phyloP scores from a whole-genome alignment of 2,113 vertebrate species.

The Sander lucioperca region DNA sequence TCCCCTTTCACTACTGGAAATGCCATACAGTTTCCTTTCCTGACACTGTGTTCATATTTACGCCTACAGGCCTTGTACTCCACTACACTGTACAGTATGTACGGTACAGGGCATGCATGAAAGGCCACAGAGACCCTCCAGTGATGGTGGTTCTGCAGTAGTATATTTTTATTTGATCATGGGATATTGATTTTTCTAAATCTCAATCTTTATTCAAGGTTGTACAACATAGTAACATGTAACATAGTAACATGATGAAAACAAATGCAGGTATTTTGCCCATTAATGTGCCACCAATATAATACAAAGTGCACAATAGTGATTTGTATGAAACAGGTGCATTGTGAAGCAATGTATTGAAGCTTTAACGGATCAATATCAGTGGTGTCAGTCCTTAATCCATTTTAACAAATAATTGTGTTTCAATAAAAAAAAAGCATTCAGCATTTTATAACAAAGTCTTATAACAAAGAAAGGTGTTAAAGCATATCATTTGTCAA shows the following conservation, averaged over 20 bases:
- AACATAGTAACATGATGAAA: conserved; percentile 1
- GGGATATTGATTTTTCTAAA: conserved; percentile 28
- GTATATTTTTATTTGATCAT: conserved; percentile 31
- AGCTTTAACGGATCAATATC: conserved; percentile 2
- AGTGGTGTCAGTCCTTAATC: neutral
- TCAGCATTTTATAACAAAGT: conserved; percentile 17
- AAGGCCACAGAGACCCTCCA: conserved; percentile 34
- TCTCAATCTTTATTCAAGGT: conserved; percentile 26
- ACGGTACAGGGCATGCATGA: conserved; percentile 39
- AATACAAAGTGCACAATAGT: neutral
- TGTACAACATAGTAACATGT: conserved; percentile 3
- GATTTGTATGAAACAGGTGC: conserved; percentile 10
- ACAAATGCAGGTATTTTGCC: conserved; percentile 11
- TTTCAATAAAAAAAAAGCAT: neutral
- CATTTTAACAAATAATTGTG: conserved; percentile 2
- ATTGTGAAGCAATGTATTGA: conserved; percentile 11
- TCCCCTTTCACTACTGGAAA: conserved; percentile 50
- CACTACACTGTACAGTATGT: conserved; percentile 22
- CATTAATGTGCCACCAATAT: neutral
- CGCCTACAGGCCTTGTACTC: conserved; percentile 55
- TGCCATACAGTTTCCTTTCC: conserved; percentile 34
- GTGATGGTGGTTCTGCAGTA: neutral
- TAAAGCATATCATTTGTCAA: conserved; percentile 64
- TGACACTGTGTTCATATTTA: conserved; percentile 47
- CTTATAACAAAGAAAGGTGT: conserved; percentile 32